Base-by-base conservation (phyloP, 2,113 vertebrate species). In the Condylura cristata region DNA sequence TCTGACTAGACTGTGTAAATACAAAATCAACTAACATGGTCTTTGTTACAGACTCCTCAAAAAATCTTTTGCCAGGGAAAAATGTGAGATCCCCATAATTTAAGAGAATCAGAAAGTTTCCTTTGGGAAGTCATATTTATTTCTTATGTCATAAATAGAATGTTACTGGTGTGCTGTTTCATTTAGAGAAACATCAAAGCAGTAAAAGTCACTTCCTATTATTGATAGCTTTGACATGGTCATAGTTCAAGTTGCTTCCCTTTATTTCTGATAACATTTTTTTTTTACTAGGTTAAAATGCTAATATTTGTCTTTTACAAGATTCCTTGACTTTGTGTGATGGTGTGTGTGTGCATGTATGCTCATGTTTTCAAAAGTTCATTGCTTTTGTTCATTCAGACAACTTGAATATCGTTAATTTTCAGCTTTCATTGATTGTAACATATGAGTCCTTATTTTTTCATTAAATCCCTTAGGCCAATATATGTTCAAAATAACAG, bases 161-260 rank as follows among this genome's bases (percentile, higher is more conserved):
- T 51, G 53, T 70, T 79, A 22, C 87, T n/a, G 11, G 34, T 68
- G 56, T 74, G 13, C 58, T 79, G 39, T 80, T 84, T 92, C n/a
- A 70, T 58, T 92, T 89, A 83, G 37, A n/a, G 5, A 5, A 37
- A 30, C 60, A 44, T 72, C 44, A 89, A 86, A 76, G 76, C 51
- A 76, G 41, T 63, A 24, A 58, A 95, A 72, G 68, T 22, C 28
- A 89, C 84, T 93, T 96, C n/a, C n/a, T 48, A n/a, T 63, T 91
- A 72, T 32, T 24, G 51, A 30, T 70, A 39, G 34, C 48, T 90
- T 90, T 87, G 51, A 48, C 9, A 63, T 51, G 28, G 83, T 16
- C 17, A 4, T 75, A 22, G 9, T 68, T 94, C 46, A 5, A 87
- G 32, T 94, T 93, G 76, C 18, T 60, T 65, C 6, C 89, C 24